Evolutionary conservation across 2,888 invertebrate species (phyloP), one percentile per base, ranked within the genome.

Genomic region (Digitonthophagus gazella): DNA sequence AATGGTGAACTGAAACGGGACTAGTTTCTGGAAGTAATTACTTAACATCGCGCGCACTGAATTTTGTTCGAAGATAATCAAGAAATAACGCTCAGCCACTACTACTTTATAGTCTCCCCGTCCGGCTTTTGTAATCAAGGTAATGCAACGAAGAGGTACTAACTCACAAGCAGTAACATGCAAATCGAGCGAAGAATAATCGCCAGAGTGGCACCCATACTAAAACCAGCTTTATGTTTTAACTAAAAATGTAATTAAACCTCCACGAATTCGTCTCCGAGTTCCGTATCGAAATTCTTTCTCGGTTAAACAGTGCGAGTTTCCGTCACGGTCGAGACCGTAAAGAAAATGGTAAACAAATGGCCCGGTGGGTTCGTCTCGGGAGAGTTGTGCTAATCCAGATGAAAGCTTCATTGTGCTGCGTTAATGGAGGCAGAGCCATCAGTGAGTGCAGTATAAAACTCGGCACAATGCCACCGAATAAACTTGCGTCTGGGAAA

Each of bases 341-440:
- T 58, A 69, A 70, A 71, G 74, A 72, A 74, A 73, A 71, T 72
- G 71, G 69, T 72, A 76, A 77, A 77, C 76, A 77, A 78, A 77
- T 76, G 76, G 74, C 73, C 73, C n/a, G 19, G 75, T 57, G 66
- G 74, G 74, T 73, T 74, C 74, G 76, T 79, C 80, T 77, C 79
- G 71, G 75, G 80, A 78, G 79, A 76, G 76, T 77, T 75, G 76
- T 80, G 80, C 81, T 81, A 81, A 81, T 81, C 80, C 80, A 76
- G 79, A 80, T 80, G 79, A 80, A 80, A 81, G 81, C 81, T 72
- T 75, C 76, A 78, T 81, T 80, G 80, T 81, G 74, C 69, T 67
- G 73, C 72, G 72, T 78, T 80, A 80, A 80, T 80, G 80, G 80
- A 78, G 77, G 78, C 76, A 77, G 78, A 75, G 76, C 77, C 78